Conservation (phyloP, 2,888 invertebrate species). For the Megalurothrips usitatus region DNA sequence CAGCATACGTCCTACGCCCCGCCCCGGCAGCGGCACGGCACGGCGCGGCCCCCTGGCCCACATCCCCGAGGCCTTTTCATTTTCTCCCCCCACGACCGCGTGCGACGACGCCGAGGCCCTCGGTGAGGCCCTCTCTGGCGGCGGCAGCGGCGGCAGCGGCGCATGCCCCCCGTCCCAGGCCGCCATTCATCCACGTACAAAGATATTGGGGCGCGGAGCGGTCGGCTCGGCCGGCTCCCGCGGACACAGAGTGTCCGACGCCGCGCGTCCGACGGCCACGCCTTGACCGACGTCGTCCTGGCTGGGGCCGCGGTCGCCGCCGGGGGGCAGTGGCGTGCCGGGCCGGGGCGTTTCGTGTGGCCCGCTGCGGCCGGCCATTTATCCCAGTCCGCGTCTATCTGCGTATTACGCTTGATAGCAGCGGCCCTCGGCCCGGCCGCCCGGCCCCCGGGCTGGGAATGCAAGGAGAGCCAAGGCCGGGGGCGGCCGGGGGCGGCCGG, state of each 20-base stretch:
- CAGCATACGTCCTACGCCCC: slow-evolving; percentile 3
- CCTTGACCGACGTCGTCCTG: neutral
- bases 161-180: too few relatives aligned
- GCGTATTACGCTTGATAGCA: slow-evolving; percentile 11
- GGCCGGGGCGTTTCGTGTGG: neutral
- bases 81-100: neutral
- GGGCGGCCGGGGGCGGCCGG: neutral
- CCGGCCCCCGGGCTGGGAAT: neutral
- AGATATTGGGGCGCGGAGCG: neutral
- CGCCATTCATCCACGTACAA: too few relatives aligned
- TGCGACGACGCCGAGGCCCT: neutral
- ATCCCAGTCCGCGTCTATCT: slow-evolving; percentile 20
- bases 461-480: neutral
- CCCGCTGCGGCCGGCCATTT: neutral
- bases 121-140: neutral
- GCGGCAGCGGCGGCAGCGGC: too few relatives aligned
- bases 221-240: neutral
- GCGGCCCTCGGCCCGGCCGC: neutral
- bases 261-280: neutral
- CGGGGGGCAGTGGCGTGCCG: neutral
- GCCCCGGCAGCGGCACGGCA: neutral
- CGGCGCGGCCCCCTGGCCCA: neutral
- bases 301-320: neutral
- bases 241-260: too few relatives aligned
- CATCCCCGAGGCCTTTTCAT: neutral